phyloP scores from a whole-genome alignment of 1,140 invertebrate genomes.

The Apocrypta bakeri region DNA sequence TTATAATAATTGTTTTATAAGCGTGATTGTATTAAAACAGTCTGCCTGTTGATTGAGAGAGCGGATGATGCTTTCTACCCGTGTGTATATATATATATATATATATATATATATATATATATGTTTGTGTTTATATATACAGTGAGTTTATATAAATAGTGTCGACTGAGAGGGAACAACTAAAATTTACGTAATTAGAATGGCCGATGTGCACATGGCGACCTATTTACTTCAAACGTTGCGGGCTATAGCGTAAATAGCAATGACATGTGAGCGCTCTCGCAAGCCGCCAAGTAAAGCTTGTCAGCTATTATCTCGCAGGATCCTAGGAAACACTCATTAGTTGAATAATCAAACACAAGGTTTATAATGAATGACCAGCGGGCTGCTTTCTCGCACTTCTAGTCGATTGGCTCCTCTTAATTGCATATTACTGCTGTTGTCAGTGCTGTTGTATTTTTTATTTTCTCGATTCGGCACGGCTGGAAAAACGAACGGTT shows the following conservation, averaged over 20 bases:
- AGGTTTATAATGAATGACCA: not conserved
- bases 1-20: too few species aligned
- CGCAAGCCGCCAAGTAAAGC: not conserved
- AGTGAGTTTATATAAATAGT: not conserved
- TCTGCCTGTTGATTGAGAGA: too few species aligned
- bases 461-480: not conserved
- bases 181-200: conserved; percentile 26
- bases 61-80: too few species aligned
- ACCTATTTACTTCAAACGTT: not conserved
- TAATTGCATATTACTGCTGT: not conserved
- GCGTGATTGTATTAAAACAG: too few species aligned
- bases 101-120: too few species aligned
- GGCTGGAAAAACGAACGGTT: not conserved
- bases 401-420: not conserved
- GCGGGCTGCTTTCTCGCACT: not conserved
- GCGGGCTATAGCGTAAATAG: not conserved
- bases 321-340: not conserved
- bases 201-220: not conserved
- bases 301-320: not conserved
- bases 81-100: too few species aligned
- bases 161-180: not conserved
- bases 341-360: not conserved
- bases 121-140: too few species aligned
- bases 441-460: not conserved
- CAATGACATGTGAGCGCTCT: not conserved